Conservation (phyloP, 2,888 invertebrate genomes). For the Clepsis dumicolana region DNA sequence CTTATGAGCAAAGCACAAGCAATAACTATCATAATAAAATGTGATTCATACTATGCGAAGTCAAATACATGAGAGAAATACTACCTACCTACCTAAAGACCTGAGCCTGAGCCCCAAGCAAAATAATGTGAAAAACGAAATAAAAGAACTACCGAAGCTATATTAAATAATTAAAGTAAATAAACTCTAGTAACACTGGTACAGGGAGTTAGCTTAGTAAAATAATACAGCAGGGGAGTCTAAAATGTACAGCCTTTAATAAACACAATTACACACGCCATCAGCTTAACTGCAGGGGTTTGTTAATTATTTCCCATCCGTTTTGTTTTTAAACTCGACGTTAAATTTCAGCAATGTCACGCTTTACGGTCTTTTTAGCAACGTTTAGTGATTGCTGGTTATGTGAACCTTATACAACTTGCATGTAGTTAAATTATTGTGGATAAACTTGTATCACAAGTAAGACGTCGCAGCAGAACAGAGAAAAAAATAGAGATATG, state of each 20-base stretch:
- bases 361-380: not conserved
- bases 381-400: not conserved
- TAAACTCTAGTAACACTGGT: not conserved
- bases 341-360: conserved; percentile 1
- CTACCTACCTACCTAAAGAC: too few species aligned
- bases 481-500: too few species aligned
- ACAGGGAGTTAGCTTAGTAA: conserved; percentile 3
- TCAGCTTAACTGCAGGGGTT: conserved; percentile 41
- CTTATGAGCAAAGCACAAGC: not conserved
- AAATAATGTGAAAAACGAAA: too few species aligned
- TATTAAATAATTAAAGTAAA: not conserved
- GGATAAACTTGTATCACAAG: too few species aligned
- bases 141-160: not conserved
- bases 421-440: not conserved
- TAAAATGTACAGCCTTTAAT: conserved; percentile 38
- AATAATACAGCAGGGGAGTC: conserved; percentile 18
- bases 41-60: too few species aligned
- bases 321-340: conserved; percentile 13
- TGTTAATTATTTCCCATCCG: conserved; percentile 35
- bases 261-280: conserved; percentile 43
- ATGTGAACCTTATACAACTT: not conserved
- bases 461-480: too few species aligned
- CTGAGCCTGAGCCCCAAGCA: too few species aligned
- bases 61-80: too few species aligned
- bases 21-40: too few species aligned